phyloP scores from a whole-genome alignment of 2,888 invertebrate species.

The Vesta saturnalis region DNA sequence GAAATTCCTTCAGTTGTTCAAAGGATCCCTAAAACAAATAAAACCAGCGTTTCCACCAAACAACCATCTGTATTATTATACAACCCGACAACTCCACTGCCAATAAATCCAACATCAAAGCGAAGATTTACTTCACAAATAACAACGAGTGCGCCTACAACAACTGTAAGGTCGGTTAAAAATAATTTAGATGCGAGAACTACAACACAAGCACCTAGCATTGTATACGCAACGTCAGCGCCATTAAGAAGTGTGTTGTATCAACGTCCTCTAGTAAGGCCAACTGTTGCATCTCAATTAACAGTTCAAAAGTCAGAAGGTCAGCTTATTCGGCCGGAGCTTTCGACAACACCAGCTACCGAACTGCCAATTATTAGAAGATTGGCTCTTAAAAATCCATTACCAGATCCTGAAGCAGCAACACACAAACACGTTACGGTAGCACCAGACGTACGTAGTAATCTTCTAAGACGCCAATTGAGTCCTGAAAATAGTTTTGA shows the following conservation, averaged over 20 bases:
- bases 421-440: slow-evolving; percentile 64
- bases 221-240: slow-evolving; percentile 56
- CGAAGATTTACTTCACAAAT: slow-evolving; percentile 62
- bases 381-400: slow-evolving; percentile 51
- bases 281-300: slow-evolving; percentile 45
- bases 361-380: slow-evolving; percentile 52
- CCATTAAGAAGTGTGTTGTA: slow-evolving; percentile 55
- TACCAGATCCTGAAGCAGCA: slow-evolving; percentile 55
- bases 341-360: slow-evolving; percentile 51
- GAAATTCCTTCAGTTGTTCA: slow-evolving; percentile 58
- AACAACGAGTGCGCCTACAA: slow-evolving; percentile 57
- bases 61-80: slow-evolving; percentile 63
- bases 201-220: slow-evolving; percentile 49
- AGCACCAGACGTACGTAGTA: slow-evolving; percentile 64
- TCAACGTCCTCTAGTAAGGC: slow-evolving; percentile 45
- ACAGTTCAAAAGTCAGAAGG: slow-evolving; percentile 54
- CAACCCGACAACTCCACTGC: slow-evolving; percentile 61
- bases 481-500: slow-evolving; percentile 66
- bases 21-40: slow-evolving; percentile 59
- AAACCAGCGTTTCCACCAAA: slow-evolving; percentile 66
- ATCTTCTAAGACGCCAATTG: slow-evolving; percentile 71
- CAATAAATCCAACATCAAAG: slow-evolving; percentile 70
- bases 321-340: slow-evolving; percentile 56
- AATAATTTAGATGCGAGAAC: neutral
- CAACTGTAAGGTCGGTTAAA: slow-evolving; percentile 43